phyloP scores from a whole-genome alignment of 2,113 vertebrate genomes.

The Dicentrarchus labrax region DNA sequence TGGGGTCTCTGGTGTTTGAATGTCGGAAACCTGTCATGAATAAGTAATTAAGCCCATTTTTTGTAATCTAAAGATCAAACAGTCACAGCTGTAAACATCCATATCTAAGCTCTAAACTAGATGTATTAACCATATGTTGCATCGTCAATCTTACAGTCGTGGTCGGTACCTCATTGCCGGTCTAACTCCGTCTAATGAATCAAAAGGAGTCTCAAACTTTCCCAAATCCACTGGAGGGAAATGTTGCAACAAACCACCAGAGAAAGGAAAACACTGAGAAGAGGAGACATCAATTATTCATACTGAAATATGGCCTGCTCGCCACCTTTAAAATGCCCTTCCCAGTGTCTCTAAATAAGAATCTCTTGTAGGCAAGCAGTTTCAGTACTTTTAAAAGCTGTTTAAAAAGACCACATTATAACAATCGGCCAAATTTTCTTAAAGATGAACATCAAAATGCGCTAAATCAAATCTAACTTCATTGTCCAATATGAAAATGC shows the following conservation, averaged over 20 bases:
- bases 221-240: constrained; percentile 20
- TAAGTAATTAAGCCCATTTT: neutral
- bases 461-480: neutral
- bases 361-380: neutral
- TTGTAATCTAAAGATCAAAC: constrained; percentile 25
- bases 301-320: constrained; percentile 47
- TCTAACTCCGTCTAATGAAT: constrained; percentile 28
- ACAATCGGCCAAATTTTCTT: neutral
- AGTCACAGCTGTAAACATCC: neutral
- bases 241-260: constrained; percentile 46
- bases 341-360: neutral
- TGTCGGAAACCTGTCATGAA: constrained; percentile 21
- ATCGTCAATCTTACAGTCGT: constrained; percentile 29
- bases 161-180: neutral
- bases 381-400: neutral
- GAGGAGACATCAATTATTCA: constrained; percentile 69
- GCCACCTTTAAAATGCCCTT: constrained; percentile 12
- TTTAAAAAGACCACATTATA: neutral
- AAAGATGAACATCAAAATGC: neutral
- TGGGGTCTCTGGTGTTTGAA: constrained; percentile 28
- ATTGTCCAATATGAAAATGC: neutral
- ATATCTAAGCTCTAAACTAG: constrained; percentile 14
- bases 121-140: constrained; percentile 36
- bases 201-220: constrained; percentile 26
- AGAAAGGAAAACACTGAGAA: constrained; percentile 45